Evolutionary conservation across 1,140 invertebrate genomes (phyloP).

Genomic region (Eumaeus atala): DNA sequence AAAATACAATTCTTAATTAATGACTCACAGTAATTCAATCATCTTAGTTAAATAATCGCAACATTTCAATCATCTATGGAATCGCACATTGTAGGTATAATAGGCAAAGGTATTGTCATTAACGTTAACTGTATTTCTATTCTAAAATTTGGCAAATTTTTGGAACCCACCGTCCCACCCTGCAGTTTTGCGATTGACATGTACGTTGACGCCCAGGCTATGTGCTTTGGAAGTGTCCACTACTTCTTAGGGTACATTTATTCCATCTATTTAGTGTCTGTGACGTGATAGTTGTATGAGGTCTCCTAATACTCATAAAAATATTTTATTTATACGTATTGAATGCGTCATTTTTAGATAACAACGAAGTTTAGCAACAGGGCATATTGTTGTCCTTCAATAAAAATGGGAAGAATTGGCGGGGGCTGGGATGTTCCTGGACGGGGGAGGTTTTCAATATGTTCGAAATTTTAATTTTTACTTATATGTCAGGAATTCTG

Average conservation of each 20-base stretch:
- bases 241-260: not conserved
- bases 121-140: too few species aligned
- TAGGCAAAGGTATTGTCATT: too few species aligned
- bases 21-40: too few species aligned
- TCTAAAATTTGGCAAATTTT: too few species aligned
- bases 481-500: not conserved
- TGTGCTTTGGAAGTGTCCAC: too few species aligned
- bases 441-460: slow-evolving; percentile 19
- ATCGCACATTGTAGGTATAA: too few species aligned
- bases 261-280: slow-evolving; percentile 21
- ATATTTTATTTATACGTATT: slow-evolving; percentile 2
- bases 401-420: slow-evolving; percentile 16
- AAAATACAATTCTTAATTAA: too few species aligned
- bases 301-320: slow-evolving; percentile 19
- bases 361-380: slow-evolving; percentile 1
- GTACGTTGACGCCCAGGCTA: too few species aligned
- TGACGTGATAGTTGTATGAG: slow-evolving; percentile 16
- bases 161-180: too few species aligned
- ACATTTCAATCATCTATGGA: too few species aligned
- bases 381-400: slow-evolving; percentile 17
- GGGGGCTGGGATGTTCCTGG: slow-evolving; percentile 8
- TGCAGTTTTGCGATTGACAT: too few species aligned
- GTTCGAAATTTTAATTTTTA: slow-evolving; percentile 18
- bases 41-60: too few species aligned
- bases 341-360: not conserved